phyloP scores from a whole-genome alignment of 1,140 invertebrate genomes.

The Formica selysi region DNA sequence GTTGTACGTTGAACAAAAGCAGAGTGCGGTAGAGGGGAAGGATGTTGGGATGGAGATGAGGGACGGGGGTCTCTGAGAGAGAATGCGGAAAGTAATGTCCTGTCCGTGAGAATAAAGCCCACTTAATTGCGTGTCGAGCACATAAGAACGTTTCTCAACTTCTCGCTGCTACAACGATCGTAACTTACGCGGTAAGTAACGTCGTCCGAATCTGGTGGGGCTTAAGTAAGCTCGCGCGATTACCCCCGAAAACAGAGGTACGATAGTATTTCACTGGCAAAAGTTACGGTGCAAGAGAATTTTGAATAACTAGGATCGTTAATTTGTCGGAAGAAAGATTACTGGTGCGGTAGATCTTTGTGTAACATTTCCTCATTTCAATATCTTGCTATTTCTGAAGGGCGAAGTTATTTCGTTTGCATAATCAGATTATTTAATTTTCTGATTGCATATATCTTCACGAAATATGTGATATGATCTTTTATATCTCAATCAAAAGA shows the following conservation, averaged over 20 bases:
- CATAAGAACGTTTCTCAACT: constrained; percentile 63
- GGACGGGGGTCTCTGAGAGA: background rate
- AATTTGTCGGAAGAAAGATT: background rate
- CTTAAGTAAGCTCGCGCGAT: constrained; percentile 50
- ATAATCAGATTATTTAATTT: background rate
- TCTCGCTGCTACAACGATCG: constrained; percentile 60
- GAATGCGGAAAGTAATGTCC: constrained; percentile 56
- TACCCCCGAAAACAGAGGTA: constrained; percentile 38
- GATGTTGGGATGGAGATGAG: too few relatives aligned
- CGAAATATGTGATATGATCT: background rate
- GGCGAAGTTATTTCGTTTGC: background rate
- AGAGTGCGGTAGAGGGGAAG: background rate
- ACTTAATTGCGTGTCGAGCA: constrained; percentile 63
- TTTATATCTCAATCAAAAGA: background rate
- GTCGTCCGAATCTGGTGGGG: constrained; percentile 43
- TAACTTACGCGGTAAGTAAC: constrained; percentile 62
- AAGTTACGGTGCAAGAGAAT: background rate
- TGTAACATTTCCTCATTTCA: constrained; percentile 13
- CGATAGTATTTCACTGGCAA: constrained; percentile 18
- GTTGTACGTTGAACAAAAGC: constrained; percentile 51
- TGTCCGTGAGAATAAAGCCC: constrained; percentile 65
- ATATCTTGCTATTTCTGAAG: background rate
- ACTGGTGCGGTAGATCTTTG: too few relatives aligned
- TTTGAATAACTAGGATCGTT: constrained; percentile 6
- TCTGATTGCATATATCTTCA: background rate